Evolutionary conservation across 2,797 vertebrate species (phyloP).

Genomic region (Trichosurus vulpecula): DNA sequence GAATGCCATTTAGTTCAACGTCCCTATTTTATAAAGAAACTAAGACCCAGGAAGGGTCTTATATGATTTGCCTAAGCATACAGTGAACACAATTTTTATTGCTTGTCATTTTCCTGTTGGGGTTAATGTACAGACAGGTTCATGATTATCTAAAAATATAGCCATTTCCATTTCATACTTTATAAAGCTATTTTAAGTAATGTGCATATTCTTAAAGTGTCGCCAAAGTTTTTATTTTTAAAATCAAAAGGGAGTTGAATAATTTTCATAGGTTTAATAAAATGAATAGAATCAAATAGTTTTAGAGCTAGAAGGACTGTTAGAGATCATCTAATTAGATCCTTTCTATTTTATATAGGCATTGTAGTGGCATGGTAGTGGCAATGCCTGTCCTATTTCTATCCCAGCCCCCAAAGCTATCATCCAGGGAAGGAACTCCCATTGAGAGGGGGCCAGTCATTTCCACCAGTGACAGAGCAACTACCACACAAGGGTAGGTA

Average conservation of each 20-base stretch:
- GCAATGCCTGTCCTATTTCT: background rate
- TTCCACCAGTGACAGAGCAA: background rate
- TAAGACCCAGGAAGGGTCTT: background rate
- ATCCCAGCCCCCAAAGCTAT: background rate
- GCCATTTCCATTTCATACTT: constrained; percentile 36
- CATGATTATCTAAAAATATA: constrained; percentile 49
- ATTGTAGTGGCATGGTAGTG: background rate
- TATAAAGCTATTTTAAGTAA: constrained; percentile 1
- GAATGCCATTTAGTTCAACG: background rate
- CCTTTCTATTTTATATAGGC: background rate
- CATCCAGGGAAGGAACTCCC: background rate
- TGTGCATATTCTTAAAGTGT: background rate
- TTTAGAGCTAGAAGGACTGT: background rate
- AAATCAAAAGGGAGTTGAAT: background rate
- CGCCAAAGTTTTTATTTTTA: background rate
- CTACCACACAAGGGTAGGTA: background rate
- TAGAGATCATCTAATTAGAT: constrained; percentile 5
- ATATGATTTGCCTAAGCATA: background rate
- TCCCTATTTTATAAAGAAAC: background rate
- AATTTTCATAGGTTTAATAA: background rate
- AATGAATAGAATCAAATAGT: constrained; percentile 32
- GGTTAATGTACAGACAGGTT: constrained; percentile 39
- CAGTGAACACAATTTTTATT: background rate
- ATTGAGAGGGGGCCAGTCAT: background rate
- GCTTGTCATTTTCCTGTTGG: constrained; percentile 5